A percentile compares a stretch with the other conserved stretches of the same genome.
phyloP scores from a whole-genome alignment of 1,140 invertebrate species.

The Belonocnema kinseyi region DNA sequence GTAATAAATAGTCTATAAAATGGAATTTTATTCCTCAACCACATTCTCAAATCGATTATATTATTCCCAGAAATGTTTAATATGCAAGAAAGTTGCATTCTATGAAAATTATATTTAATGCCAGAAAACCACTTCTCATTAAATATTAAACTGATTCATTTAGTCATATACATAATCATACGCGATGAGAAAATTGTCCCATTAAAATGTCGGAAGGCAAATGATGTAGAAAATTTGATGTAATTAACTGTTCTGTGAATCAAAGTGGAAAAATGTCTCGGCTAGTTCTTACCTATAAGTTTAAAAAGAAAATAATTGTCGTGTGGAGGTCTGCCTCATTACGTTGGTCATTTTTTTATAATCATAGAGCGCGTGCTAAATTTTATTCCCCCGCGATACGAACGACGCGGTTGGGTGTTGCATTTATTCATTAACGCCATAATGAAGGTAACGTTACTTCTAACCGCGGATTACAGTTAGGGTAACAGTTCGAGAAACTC shows the following conservation, averaged over 20 bases:
- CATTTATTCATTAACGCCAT: slow-evolving; percentile 31
- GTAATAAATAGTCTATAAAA: background rate
- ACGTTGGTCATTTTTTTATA: slow-evolving; percentile 2
- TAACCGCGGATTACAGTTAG: slow-evolving; percentile 31
- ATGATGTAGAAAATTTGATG: background rate
- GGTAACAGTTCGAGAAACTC: slow-evolving; percentile 31
- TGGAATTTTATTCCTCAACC: slow-evolving; percentile 6
- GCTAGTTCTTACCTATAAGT: background rate
- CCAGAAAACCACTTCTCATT: background rate
- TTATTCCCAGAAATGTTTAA: background rate
- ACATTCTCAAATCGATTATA: background rate
- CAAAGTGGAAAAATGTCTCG: background rate
- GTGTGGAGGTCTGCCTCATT: background rate
- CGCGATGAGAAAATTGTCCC: too few relatives aligned
- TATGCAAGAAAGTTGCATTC: background rate
- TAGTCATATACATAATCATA: background rate
- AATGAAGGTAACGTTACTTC: slow-evolving; percentile 31
- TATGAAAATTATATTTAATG: slow-evolving; percentile 18
- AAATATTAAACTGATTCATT: background rate
- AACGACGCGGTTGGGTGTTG: slow-evolving; percentile 25
- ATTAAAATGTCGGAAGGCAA: too few relatives aligned
- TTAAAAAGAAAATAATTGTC: background rate
- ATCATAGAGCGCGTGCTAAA: slow-evolving; percentile 19
- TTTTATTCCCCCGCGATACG: background rate
- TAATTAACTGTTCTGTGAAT: background rate